These are phyloP conservation scores for Cryptocephalus primarius DNA, from an alignment of 2,888 invertebrate species.

Conservation along the genomic window DNA sequence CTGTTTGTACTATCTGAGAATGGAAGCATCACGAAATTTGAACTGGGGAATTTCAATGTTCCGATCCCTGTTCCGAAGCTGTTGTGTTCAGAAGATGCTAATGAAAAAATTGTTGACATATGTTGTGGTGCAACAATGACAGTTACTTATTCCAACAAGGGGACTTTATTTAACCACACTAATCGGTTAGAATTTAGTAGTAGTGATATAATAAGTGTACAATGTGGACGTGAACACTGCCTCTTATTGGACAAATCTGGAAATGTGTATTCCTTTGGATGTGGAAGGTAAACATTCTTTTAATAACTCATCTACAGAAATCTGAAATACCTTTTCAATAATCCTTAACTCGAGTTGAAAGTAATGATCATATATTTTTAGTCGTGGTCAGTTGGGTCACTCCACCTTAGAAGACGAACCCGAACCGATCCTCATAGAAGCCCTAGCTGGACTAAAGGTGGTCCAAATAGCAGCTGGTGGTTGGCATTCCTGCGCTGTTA, in stretches of 20 bases:
- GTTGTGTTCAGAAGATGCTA: slow-evolving; percentile 7
- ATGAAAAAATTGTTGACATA: slow-evolving; percentile 34
- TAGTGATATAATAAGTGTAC: slow-evolving; percentile 49
- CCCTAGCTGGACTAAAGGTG: slow-evolving; percentile 65
- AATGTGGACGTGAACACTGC: slow-evolving; percentile 74
- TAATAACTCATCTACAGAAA: not conserved
- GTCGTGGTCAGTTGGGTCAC: slow-evolving; percentile 81
- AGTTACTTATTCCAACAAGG: slow-evolving; percentile 37
- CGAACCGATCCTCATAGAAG: slow-evolving; percentile 56
- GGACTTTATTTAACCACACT: slow-evolving; percentile 53
- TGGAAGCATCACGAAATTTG: slow-evolving; percentile 22
- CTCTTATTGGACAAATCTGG: slow-evolving; percentile 59
- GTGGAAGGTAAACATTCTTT: slow-evolving; percentile 60
- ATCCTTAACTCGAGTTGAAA: not conserved
- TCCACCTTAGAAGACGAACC: slow-evolving; percentile 54
- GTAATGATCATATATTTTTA: slow-evolving; percentile 30
- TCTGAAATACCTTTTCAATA: not conserved
- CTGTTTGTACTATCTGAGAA: slow-evolving; percentile 21
- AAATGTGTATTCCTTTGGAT: slow-evolving; percentile 71
- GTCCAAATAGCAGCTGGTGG: slow-evolving; percentile 65
- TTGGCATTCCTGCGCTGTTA: slow-evolving; percentile 77
- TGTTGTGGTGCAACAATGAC: slow-evolving; percentile 39
- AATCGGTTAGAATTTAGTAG: slow-evolving; percentile 44
- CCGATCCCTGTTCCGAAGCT: slow-evolving; percentile 14
- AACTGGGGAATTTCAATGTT: slow-evolving; percentile 12